Conservation (phyloP, 2,113 vertebrate species). For the Vulpes lagopus region DNA sequence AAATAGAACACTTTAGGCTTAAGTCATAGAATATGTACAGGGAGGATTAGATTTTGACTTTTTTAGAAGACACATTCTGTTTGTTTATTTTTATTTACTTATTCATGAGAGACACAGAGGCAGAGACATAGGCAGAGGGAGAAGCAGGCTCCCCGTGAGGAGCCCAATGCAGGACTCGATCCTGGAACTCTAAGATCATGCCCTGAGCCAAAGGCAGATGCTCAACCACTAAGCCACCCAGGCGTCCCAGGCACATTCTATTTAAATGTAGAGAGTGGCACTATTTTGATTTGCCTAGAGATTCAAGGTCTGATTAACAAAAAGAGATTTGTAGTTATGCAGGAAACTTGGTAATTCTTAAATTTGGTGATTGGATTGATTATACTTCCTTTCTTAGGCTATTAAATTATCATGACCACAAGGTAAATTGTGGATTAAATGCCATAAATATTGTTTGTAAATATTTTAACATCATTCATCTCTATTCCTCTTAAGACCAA, state of each 20-base stretch:
- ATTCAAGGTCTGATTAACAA: not conserved
- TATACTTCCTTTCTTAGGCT: not conserved
- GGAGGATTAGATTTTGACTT: not conserved
- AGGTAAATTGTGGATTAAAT: constrained; percentile 21
- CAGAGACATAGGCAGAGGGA: too few species aligned
- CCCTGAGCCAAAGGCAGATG: too few species aligned
- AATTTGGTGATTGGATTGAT: not conserved
- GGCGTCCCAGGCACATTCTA: not conserved
- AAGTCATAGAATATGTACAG: not conserved
- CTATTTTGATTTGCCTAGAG: not conserved
- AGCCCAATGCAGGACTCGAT: too few species aligned
- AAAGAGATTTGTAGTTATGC: not conserved
- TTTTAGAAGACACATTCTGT: not conserved
- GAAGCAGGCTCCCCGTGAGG: too few species aligned
- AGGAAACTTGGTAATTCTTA: constrained; percentile 31
- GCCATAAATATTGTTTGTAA: constrained; percentile 15
- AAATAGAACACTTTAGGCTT: not conserved
- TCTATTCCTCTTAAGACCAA: not conserved
- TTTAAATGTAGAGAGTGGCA: not conserved
- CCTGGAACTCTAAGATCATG: too few species aligned
- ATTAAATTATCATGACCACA: not conserved
- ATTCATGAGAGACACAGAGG: too few species aligned
- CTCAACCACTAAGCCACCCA: too few species aligned
- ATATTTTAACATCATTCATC: not conserved
- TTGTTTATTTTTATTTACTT: not conserved